These are phyloP conservation scores for Ricordea florida DNA, from an alignment of 92 coral and sea anemone genomes.

Conservation along the genomic window DNA sequence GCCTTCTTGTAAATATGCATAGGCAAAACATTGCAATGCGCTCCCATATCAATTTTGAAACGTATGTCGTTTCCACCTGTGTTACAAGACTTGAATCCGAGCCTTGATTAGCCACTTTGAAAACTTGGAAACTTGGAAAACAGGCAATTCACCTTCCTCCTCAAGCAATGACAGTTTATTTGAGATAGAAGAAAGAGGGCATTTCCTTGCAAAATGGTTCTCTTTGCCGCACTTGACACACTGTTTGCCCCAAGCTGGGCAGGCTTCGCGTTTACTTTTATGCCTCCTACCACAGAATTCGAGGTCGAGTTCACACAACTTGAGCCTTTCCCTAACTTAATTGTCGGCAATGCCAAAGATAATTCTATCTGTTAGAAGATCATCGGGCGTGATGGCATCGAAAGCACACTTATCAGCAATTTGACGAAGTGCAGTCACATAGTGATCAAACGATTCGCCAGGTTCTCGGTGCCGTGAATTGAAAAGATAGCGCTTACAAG, in stretches of 20 bases:
- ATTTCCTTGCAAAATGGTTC: conserved; percentile 10
- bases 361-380: too few relatives aligned
- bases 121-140: not conserved
- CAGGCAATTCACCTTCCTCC: not conserved
- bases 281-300: not conserved
- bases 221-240: not conserved
- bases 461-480: not conserved
- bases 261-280: not conserved
- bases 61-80: not conserved
- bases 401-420: not conserved
- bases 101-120: not conserved
- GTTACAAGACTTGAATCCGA: conserved; percentile 4
- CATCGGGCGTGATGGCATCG: not conserved
- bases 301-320: too few relatives aligned
- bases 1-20: conserved; percentile 9
- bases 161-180: not conserved
- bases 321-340: too few relatives aligned
- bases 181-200: not conserved
- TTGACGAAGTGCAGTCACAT: conserved; percentile 6
- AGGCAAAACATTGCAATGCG: conserved; percentile 2
- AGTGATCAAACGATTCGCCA: conserved; percentile 4
- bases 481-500: not conserved
- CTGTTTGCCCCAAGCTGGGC: conserved; percentile 15
- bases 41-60: not conserved
- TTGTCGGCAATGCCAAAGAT: too few relatives aligned